These are phyloP conservation scores for Arge pagana DNA, from an alignment of 2,888 invertebrate species.

Conservation along the genomic window DNA sequence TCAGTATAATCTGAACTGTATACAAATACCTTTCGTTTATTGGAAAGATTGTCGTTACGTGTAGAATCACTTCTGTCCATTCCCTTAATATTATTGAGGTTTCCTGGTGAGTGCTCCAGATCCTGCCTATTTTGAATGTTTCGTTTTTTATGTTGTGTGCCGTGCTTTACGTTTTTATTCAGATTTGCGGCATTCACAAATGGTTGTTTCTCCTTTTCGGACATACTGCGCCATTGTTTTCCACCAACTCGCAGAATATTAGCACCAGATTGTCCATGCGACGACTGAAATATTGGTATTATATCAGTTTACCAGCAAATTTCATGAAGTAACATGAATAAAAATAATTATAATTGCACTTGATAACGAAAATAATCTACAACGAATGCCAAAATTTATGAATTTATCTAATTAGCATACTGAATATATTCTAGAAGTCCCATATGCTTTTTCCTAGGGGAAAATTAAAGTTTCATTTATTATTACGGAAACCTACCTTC, in stretches of 20 bases:
- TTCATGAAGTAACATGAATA: no score
- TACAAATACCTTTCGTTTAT: slow-evolving; percentile 16
- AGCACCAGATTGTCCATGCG: slow-evolving; percentile 20
- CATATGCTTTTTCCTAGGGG: no score
- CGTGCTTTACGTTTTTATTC: slow-evolving; percentile 34
- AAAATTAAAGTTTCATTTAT: no score
- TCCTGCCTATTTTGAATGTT: not conserved
- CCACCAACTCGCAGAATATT: slow-evolving; percentile 42
- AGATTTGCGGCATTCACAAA: slow-evolving; percentile 41
- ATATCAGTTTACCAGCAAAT: no score
- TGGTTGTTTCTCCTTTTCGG: slow-evolving; percentile 41
- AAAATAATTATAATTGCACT: no score
- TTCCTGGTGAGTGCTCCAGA: not conserved
- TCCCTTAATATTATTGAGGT: not conserved
- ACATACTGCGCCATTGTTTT: slow-evolving; percentile 44
- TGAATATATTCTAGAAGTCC: no score
- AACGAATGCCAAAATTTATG: no score
- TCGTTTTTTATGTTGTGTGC: not conserved
- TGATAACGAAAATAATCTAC: no score
- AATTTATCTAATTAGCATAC: no score
- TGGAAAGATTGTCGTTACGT: not conserved
- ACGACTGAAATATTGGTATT: no score
- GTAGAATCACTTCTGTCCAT: not conserved
- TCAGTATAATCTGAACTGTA: no score
- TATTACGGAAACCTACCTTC: slow-evolving; percentile 35